Evolutionary conservation across 37 sponge, comb jelly and placozoan species (phyloP), one percentile per base, ranked within the genome.

Genomic region (Lycopodina hypogea): DNA sequence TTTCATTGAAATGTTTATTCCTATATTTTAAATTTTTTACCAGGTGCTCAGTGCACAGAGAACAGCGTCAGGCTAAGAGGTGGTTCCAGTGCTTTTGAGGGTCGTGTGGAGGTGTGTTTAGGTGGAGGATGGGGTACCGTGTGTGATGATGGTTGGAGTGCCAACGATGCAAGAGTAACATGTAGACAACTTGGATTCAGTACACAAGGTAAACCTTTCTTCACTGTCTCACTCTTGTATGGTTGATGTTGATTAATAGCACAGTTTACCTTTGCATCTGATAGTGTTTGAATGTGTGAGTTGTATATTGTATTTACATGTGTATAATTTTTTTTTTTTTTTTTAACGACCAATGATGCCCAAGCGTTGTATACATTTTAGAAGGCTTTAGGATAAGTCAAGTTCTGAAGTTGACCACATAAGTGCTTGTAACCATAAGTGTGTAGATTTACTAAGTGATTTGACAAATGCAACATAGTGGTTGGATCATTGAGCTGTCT

Each of bases 41-140:
- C 68, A 71, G 72, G 72, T 71, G 40, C 72, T 8, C 72, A 71
- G 72, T 74, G 75, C 32, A 32, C 22, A 4, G 75, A 74, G 75
- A 3, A n/a, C 36, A 35, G 38, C 9, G 38, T 74, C 9, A 30
- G 75, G 18, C 33, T 74, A 58, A n/a, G 41, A 4, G 23, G 56
- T 74, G 75, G 75, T n/a, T 22, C 75, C 75, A 56, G 37, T 35
- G 11, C 58, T 58, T 41, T 9, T 24, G 75, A 74, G 38, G 75
- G 75, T 7, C 21, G 75, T 56, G 75, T 74, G 36, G 75, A 74
- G 75, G 58, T 74, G 57, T 74, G 75, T 74, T 58, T 56, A 3
- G 58, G 58, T 30, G 75, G 58, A 38, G 75, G 57, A 37, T 74
- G 75, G 75, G 75, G 75, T 7, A 74, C 75, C 24, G 58, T 74